Evolutionary conservation across 2,113 vertebrate genomes (phyloP), one percentile per base, ranked within the genome.

Genomic region (Cynoglossus semilaevis): DNA sequence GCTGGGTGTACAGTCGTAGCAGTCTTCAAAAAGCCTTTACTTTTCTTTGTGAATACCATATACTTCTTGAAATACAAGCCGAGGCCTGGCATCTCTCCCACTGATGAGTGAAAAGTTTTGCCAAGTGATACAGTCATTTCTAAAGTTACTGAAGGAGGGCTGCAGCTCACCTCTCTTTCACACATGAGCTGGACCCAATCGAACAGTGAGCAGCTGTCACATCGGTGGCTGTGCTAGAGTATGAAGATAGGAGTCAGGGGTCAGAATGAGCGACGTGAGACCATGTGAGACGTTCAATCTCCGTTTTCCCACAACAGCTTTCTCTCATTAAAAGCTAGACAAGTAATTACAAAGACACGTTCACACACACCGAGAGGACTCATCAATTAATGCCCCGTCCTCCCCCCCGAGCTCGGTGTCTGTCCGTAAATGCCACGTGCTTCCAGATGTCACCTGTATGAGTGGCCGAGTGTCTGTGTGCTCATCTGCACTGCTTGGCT

Each of bases 201-300:
- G 74, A 67, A 77, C 74, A 74, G 70, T 8, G 47, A 78, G 81
- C 85, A 84, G 81, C 86, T 85, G 84, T 82, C 80, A 80, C 83
- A 89, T 89, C 84, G 83, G 77, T 71, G 45, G 79, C 84, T 74
- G 76, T 78, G 77, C 81, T 85, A 67, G 73, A 85, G 83, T 85
- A 83, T 82, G 83, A 83, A 85, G 81, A 75, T 72, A 43, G 69
- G 63, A 77, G 83, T 83, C 84, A 79, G 42, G 68, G 80, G 83
- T 84, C 81, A 84, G 54, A 67, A 61, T 74, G 67, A 82, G 77
- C 73, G 77, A 75, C 54, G 6, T 6, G 22, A 51, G 70, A 49
- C n/a, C 58, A 46, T 62, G 62, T 2, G 56, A 68, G 59, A 61
- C 56, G 47, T 59, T 63, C 55, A 54, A 64, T 53, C 55, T 58